Conservation (phyloP, 1,140 invertebrate species). For the Listronotus oregonensis region DNA sequence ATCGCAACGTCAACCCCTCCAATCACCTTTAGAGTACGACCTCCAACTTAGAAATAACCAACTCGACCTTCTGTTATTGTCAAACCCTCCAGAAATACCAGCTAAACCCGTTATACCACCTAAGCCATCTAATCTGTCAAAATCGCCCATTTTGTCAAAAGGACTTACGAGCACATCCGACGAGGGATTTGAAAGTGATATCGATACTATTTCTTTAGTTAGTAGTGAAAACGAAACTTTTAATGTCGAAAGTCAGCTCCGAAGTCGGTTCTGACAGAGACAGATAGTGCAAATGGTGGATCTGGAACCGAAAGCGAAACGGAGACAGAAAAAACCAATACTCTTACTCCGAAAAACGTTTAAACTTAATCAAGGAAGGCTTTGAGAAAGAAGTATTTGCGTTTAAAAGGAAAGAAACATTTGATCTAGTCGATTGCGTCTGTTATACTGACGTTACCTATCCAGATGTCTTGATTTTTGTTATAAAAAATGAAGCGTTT, state of each 20-base stretch:
- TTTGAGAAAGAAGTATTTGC: constrained; percentile 13
- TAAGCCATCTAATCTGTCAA: constrained; percentile 17
- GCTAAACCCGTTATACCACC: constrained; percentile 20
- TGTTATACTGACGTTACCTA: constrained; percentile 55
- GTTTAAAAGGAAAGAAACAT: constrained; percentile 39
- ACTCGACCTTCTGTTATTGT: constrained; percentile 41
- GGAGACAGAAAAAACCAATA: constrained; percentile 38
- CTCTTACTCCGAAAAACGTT: constrained; percentile 31
- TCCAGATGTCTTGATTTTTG: constrained; percentile 53
- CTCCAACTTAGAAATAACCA: constrained; percentile 44
- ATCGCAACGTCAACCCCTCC: constrained; percentile 40
- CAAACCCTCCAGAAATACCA: constrained; percentile 30
- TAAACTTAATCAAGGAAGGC: constrained; percentile 23
- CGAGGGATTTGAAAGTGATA: constrained; percentile 58
- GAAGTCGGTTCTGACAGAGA: constrained; percentile 39
- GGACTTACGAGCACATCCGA: constrained; percentile 38
- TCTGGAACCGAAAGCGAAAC: constrained; percentile 52
- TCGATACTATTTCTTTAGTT: constrained; percentile 53
- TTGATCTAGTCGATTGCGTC: constrained; percentile 54
- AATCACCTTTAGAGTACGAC: constrained; percentile 46
- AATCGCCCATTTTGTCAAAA: constrained; percentile 24
- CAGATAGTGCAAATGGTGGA: constrained; percentile 55
- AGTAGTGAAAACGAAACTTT: constrained; percentile 52
- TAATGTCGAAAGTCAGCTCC: constrained; percentile 37
- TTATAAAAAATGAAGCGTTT: constrained; percentile 52